phyloP scores from a whole-genome alignment of 2,797 vertebrate species.

The Oreortyx pictus region DNA sequence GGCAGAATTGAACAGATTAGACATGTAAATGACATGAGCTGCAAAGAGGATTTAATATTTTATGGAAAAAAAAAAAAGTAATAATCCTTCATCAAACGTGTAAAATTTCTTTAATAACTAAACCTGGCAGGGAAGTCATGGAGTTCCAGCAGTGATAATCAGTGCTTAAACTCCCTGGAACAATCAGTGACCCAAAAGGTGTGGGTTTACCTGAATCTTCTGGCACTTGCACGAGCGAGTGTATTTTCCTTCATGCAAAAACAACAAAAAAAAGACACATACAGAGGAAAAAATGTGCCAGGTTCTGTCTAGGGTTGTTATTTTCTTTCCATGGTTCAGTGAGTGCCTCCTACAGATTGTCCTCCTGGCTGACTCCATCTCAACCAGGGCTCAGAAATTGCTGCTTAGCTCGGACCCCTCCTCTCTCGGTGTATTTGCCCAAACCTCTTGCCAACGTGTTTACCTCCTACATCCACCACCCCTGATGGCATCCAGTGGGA shows the following conservation, averaged over 20 bases:
- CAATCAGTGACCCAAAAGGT: background rate
- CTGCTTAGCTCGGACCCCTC: background rate
- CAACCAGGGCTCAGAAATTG: background rate
- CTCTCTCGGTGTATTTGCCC: background rate
- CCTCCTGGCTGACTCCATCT: background rate
- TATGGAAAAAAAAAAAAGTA: rapidly evolving
- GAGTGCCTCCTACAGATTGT: background rate
- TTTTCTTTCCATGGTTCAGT: background rate
- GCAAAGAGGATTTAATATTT: conserved; percentile 38
- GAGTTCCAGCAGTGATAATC: conserved; percentile 23
- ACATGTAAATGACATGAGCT: conserved; percentile 1
- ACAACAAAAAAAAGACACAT: no score
- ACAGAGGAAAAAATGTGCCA: background rate
- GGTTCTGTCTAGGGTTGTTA: background rate
- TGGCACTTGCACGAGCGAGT: background rate
- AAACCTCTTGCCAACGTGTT: background rate
- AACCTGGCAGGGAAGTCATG: background rate
- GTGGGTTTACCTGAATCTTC: background rate
- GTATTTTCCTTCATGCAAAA: background rate
- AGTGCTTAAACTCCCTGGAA: background rate
- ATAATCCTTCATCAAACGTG: background rate
- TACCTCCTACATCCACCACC: background rate
- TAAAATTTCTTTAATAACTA: conserved; percentile 27
- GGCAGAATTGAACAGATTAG: conserved; percentile 19
- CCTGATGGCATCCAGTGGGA: background rate